Conservation (phyloP, 2,888 invertebrate genomes). For the Boloria euphrosyne region DNA sequence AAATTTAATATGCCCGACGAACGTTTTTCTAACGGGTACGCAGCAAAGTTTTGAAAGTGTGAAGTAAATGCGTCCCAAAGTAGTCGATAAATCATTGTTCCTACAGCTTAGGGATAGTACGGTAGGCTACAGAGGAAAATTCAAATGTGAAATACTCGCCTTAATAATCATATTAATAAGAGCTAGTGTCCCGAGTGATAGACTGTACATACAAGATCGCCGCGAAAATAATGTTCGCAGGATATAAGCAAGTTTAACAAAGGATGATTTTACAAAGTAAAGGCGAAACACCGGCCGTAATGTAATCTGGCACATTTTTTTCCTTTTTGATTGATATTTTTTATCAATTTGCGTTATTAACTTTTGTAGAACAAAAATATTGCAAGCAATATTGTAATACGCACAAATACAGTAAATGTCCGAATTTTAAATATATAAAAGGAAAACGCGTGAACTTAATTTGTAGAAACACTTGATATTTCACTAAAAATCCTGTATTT, state of each 20-base stretch:
- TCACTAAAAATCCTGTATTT: too few species aligned
- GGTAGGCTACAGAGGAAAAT: slow-evolving; percentile 2
- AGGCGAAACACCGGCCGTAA: slow-evolving; percentile 21
- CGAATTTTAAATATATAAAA: too few species aligned
- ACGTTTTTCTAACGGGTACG: slow-evolving; percentile 47
- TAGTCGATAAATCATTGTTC: slow-evolving; percentile 71
- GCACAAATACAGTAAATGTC: too few species aligned
- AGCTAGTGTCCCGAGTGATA: neutral
- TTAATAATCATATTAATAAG: slow-evolving; percentile 14
- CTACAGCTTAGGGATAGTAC: slow-evolving; percentile 54
- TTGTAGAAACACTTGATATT: too few species aligned
- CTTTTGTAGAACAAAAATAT: neutral
- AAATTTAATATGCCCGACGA: slow-evolving; percentile 48
- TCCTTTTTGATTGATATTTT: slow-evolving; percentile 23
- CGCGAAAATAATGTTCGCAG: slow-evolving; percentile 64
- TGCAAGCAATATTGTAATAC: too few species aligned
- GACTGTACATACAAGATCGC: slow-evolving; percentile 45
- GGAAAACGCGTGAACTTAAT: too few species aligned
- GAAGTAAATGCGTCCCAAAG: slow-evolving; percentile 59
- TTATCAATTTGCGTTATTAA: slow-evolving; percentile 6
- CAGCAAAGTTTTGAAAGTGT: slow-evolving; percentile 51
- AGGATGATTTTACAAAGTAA: slow-evolving; percentile 41
- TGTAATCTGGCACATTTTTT: slow-evolving; percentile 19
- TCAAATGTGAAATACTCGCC: slow-evolving; percentile 29
- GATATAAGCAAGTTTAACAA: slow-evolving; percentile 62